phyloP scores from a whole-genome alignment of 2,888 invertebrate genomes.

The Lycaena phlaeas region DNA sequence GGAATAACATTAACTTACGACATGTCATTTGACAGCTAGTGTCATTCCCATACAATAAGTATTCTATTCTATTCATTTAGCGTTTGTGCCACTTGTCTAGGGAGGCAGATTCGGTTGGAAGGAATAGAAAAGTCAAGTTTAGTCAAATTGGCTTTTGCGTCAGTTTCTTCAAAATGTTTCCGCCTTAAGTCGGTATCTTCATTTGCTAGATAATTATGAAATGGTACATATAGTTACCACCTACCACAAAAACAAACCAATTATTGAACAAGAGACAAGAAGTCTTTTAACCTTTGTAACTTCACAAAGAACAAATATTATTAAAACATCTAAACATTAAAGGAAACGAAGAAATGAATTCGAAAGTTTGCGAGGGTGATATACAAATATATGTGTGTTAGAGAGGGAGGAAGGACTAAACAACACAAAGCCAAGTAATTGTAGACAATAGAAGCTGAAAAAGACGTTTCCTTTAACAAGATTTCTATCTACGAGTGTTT shows the following conservation, averaged over 20 bases:
- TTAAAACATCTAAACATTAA: slow-evolving; percentile 10
- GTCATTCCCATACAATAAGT: no score
- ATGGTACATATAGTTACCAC: no score
- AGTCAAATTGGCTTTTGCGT: no score
- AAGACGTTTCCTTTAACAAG: slow-evolving; percentile 70
- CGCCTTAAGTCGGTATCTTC: no score
- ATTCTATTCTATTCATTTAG: no score
- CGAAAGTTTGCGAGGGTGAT: slow-evolving; percentile 28
- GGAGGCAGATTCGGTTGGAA: no score
- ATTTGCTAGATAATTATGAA: no score
- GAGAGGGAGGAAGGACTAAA: slow-evolving; percentile 34
- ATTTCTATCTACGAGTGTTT: slow-evolving; percentile 64
- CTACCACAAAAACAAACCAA: neutral
- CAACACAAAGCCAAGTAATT: slow-evolving; percentile 57
- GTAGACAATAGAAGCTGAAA: slow-evolving; percentile 70
- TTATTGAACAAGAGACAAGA: neutral
- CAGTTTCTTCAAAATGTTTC: no score
- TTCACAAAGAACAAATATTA: slow-evolving; percentile 5
- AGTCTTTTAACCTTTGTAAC: neutral
- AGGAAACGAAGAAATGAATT: slow-evolving; percentile 24
- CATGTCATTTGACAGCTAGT: no score
- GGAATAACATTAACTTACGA: no score
- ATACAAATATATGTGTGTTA: slow-evolving; percentile 19
- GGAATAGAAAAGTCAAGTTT: no score
- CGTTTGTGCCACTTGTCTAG: no score